These are phyloP conservation scores for Dioctria linearis DNA, from an alignment of 2,888 invertebrate genomes.

Conservation along the genomic window DNA sequence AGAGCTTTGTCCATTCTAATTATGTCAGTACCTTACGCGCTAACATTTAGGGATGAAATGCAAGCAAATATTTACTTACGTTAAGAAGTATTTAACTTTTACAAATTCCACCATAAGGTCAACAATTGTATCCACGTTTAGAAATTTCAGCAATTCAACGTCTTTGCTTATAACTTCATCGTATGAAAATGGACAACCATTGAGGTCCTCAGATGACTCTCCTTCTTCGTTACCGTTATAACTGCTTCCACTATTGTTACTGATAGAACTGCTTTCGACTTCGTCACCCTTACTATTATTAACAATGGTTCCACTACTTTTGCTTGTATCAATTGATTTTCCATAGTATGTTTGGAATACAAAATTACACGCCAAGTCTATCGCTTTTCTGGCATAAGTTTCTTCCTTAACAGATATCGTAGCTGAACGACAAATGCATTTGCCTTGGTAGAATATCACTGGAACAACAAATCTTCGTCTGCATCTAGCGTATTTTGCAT, in stretches of 20 bases:
- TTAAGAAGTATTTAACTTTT: constrained; percentile 85
- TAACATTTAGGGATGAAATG: too few species aligned
- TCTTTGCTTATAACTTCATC: constrained; percentile 72
- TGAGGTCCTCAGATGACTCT: constrained; percentile 65
- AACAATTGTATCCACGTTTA: constrained; percentile 81
- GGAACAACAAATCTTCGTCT: constrained; percentile 84
- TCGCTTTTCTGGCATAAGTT: constrained; percentile 79
- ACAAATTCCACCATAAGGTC: constrained; percentile 90
- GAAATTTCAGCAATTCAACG: constrained; percentile 78
- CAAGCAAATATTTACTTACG: constrained; percentile 67
- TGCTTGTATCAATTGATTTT: constrained; percentile 39
- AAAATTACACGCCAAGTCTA: constrained; percentile 72
- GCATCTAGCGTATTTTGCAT: constrained; percentile 81
- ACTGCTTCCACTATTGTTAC: constrained; percentile 54
- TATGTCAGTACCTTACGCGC: too few species aligned
- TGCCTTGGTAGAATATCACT: constrained; percentile 82
- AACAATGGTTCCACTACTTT: neutral
- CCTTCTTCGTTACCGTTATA: constrained; percentile 64
- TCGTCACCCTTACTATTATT: constrained; percentile 18
- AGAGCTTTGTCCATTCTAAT: too few species aligned
- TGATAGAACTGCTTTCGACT: too few species aligned
- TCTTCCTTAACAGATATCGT: constrained; percentile 83
- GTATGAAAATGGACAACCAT: constrained; percentile 65
- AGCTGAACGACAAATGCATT: constrained; percentile 81
- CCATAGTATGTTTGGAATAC: constrained; percentile 62